Evolutionary conservation across 2,113 vertebrate genomes (phyloP).

Genomic region (Lutjanus erythropterus): DNA sequence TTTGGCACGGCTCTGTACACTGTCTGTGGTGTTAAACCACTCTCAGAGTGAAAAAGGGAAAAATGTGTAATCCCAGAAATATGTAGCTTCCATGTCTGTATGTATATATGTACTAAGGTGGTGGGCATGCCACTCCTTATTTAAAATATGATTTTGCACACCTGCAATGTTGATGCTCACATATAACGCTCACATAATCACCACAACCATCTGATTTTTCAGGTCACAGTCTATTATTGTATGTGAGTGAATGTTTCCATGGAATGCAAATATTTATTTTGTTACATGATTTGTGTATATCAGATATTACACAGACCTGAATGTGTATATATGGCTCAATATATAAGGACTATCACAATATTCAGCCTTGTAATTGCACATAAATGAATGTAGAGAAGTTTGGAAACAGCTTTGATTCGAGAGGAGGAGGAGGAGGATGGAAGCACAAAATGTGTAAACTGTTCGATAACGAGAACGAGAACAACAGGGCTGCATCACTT

Average conservation of each 20-base stretch:
- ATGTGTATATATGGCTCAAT: constrained; percentile 74
- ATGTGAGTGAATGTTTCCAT: constrained; percentile 64
- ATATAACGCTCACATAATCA: constrained; percentile 52
- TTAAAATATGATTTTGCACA: constrained; percentile 72
- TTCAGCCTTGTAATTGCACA: constrained; percentile 76
- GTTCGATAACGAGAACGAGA: constrained; percentile 45
- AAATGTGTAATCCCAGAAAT: constrained; percentile 71
- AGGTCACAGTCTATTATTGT: constrained; percentile 48
- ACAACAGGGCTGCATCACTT: constrained; percentile 62
- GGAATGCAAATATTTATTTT: constrained; percentile 81
- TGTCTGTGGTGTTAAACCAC: constrained; percentile 45
- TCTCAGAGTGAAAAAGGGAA: constrained; percentile 48
- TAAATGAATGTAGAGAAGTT: constrained; percentile 72
- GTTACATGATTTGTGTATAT: constrained; percentile 59
- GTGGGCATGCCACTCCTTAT: constrained; percentile 55
- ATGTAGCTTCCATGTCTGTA: constrained; percentile 75
- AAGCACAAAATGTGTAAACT: constrained; percentile 57
- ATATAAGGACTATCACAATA: constrained; percentile 75
- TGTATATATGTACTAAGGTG: constrained; percentile 69
- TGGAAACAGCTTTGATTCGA: constrained; percentile 48
- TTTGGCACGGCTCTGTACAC: constrained; percentile 46
- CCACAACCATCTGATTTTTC: constrained; percentile 44
- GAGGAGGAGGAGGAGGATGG: constrained; percentile 24
- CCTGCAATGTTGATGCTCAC: constrained; percentile 62
- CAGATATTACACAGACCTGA: constrained; percentile 62